phyloP scores from a whole-genome alignment of 2,888 invertebrate genomes.

The Mesoligia furuncula region DNA sequence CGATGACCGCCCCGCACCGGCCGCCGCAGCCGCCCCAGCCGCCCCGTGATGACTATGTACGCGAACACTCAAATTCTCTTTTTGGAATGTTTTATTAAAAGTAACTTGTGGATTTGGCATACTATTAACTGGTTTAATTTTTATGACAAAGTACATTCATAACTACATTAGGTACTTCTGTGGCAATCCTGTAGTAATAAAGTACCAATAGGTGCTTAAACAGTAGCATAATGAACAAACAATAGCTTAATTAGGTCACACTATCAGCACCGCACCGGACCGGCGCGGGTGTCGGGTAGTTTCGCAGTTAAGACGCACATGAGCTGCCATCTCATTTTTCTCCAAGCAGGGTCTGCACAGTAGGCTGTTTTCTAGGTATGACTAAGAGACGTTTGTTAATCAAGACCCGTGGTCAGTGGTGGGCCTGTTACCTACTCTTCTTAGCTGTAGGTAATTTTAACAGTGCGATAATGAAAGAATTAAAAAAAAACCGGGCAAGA shows the following conservation, averaged over 20 bases:
- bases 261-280: not conserved
- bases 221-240: too few relatives aligned
- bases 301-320: not conserved
- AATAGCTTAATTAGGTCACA: not conserved
- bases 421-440: not conserved
- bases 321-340: not conserved
- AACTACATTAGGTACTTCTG: not conserved
- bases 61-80: constrained; percentile 33
- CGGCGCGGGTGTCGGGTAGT: not conserved
- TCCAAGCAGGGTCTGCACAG: not conserved
- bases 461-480: not conserved
- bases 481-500: too few relatives aligned
- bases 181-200: not conserved
- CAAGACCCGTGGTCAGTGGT: not conserved
- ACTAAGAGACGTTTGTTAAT: not conserved
- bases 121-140: not conserved
- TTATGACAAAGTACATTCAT: not conserved
- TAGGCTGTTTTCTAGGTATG: not conserved
- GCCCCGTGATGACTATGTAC: constrained; percentile 41
- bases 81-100: constrained; percentile 42
- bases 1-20: constrained; percentile 2
- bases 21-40: constrained; percentile 17
- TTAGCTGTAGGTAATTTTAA: not conserved
- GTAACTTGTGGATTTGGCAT: constrained; percentile 23
- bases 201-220: not conserved